These are phyloP conservation scores for Dicrurus megarhynchus DNA, from an alignment of 2,113 vertebrate genomes.

Conservation along the genomic window DNA sequence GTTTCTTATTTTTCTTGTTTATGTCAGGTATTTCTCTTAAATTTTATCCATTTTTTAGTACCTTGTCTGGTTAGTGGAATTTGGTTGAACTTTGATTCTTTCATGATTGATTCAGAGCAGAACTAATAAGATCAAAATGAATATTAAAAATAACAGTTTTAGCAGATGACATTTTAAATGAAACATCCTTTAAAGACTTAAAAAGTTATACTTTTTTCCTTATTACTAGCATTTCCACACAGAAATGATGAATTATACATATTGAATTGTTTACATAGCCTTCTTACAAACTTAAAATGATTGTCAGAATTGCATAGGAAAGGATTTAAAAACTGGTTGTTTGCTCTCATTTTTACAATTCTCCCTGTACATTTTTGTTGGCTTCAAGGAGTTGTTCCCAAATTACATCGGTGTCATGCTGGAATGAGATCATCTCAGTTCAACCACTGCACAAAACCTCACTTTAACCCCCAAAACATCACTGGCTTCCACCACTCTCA, in stretches of 20 bases:
- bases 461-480: background rate
- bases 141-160: background rate
- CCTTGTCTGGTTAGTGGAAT: background rate
- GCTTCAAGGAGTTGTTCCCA: background rate
- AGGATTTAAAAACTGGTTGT: background rate
- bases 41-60: background rate
- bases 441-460: background rate
- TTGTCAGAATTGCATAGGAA: background rate
- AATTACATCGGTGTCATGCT: background rate
- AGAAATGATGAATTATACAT: background rate
- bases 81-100: background rate
- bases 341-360: background rate
- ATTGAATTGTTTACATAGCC: background rate
- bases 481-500: background rate
- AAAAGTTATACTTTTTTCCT: background rate
- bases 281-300: background rate
- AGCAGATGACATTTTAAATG: background rate
- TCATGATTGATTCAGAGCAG: background rate
- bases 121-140: background rate
- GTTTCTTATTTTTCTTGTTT: background rate
- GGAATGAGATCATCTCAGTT: background rate
- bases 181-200: background rate
- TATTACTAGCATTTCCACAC: background rate
- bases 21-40: background rate
- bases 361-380: background rate